A percentile compares a stretch with the other conserved stretches of the same genome.
Evolutionary conservation across 2,113 vertebrate genomes (phyloP).

Genomic region (Megaleporinus macrocephalus): DNA sequence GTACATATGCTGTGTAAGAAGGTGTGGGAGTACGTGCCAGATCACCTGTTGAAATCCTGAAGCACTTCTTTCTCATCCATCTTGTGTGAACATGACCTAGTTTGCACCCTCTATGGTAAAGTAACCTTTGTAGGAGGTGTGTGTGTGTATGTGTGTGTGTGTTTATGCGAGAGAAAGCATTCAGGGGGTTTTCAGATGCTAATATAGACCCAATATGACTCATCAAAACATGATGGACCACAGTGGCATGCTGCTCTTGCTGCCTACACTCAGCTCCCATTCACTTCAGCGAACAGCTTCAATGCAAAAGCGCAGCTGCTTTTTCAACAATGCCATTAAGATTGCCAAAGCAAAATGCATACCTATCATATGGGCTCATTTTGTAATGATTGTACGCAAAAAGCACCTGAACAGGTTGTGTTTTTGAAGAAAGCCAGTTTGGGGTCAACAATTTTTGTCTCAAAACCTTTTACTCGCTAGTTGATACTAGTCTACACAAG

Average conservation of each 20-base stretch:
- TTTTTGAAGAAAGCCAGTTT: too few relatives aligned
- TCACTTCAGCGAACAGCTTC: constrained; percentile 37
- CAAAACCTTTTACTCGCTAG: too few relatives aligned
- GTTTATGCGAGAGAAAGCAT: constrained; percentile 40
- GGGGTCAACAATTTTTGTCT: too few relatives aligned
- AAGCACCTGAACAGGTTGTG: background rate
- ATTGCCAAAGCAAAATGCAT: constrained; percentile 50
- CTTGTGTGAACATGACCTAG: constrained; percentile 36
- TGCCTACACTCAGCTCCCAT: constrained; percentile 42
- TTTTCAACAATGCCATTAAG: constrained; percentile 7
- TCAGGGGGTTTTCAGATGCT: constrained; percentile 54
- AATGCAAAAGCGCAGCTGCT: constrained; percentile 23
- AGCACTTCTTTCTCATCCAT: constrained; percentile 14
- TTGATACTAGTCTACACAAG: too few relatives aligned
- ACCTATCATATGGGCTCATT: background rate
- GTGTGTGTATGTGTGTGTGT: constrained; percentile 38
- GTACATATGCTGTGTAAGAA: background rate
- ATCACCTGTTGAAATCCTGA: constrained; percentile 9
- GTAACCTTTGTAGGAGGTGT: constrained; percentile 54
- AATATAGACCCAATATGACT: constrained; percentile 56
- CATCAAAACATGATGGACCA: constrained; percentile 58
- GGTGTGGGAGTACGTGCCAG: background rate
- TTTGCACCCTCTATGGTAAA: constrained; percentile 40
- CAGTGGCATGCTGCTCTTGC: constrained; percentile 42
- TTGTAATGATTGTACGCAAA: background rate